Evolutionary conservation across 2,113 vertebrate genomes (phyloP).

Genomic region (Neodon shergylaensis): DNA sequence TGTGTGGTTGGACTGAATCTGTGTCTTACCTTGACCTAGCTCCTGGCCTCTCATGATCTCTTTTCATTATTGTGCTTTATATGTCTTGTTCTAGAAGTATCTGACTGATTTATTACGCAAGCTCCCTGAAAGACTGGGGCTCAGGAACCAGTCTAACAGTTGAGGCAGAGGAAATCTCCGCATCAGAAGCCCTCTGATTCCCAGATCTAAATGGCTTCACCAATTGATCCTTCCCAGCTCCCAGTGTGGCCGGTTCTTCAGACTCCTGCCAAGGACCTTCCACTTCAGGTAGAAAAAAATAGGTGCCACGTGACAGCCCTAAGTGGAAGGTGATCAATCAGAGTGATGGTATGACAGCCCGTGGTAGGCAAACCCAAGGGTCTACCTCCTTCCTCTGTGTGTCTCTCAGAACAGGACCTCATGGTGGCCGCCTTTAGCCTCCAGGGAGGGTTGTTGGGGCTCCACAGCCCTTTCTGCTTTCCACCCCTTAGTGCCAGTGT

Average conservation of each 20-base stretch:
- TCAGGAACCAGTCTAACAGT: neutral
- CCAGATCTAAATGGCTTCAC: neutral
- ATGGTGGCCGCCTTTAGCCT: neutral
- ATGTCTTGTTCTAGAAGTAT: neutral
- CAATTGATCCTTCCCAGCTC: neutral
- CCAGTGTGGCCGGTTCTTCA: constrained; percentile 17
- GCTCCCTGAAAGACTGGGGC: neutral
- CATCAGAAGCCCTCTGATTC: neutral
- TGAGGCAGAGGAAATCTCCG: neutral
- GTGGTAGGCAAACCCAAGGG: no score
- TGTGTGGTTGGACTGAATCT: neutral
- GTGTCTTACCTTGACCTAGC: neutral
- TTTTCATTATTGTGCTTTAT: neutral
- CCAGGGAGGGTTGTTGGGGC: neutral
- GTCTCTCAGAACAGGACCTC: neutral
- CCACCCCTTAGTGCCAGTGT: neutral
- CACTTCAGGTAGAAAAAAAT: neutral
- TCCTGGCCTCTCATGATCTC: neutral
- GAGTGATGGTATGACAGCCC: neutral
- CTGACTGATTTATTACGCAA: neutral
- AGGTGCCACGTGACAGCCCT: constrained; percentile 16
- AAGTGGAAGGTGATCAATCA: neutral
- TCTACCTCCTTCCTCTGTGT: neutral
- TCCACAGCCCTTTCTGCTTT: neutral
- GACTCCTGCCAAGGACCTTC: neutral